These are phyloP conservation scores for Tribolium castaneum DNA, from an alignment of 1,140 invertebrate species.

Conservation along the genomic window DNA sequence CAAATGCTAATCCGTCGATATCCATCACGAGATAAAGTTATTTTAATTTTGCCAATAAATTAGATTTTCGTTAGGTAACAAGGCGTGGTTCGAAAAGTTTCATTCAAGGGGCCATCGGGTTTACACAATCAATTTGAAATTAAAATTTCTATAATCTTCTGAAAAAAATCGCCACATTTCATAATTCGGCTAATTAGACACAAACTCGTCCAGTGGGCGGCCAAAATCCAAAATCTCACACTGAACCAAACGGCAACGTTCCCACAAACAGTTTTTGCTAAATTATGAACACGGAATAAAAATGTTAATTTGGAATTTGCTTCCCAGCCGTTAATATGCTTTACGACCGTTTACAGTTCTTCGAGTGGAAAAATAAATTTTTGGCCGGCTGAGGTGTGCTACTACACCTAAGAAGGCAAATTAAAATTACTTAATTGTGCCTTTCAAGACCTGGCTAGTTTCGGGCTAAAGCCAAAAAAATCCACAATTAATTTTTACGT, in stretches of 20 bases:
- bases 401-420: too few relatives aligned
- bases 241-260: background rate
- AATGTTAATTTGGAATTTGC: constrained; percentile 2
- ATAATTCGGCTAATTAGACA: background rate
- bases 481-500: too few relatives aligned
- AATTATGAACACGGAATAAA: constrained; percentile 1
- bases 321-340: constrained; percentile 5
- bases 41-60: background rate
- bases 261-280: background rate
- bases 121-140: background rate
- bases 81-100: background rate
- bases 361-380: background rate
- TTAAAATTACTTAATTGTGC: too few relatives aligned
- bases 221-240: background rate
- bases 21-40: background rate
- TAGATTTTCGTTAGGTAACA: background rate
- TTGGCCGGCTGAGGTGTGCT: background rate
- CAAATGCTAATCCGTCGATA: background rate
- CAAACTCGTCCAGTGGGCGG: background rate
- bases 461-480: too few relatives aligned
- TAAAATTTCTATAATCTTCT: background rate
- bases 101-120: background rate
- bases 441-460: too few relatives aligned
- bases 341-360: background rate
- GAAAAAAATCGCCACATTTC: background rate